Percentiles rank a stretch among this genome's conserved stretches.
Conservation (phyloP, 1,140 invertebrate species). For the Tachypleus tridentatus region DNA sequence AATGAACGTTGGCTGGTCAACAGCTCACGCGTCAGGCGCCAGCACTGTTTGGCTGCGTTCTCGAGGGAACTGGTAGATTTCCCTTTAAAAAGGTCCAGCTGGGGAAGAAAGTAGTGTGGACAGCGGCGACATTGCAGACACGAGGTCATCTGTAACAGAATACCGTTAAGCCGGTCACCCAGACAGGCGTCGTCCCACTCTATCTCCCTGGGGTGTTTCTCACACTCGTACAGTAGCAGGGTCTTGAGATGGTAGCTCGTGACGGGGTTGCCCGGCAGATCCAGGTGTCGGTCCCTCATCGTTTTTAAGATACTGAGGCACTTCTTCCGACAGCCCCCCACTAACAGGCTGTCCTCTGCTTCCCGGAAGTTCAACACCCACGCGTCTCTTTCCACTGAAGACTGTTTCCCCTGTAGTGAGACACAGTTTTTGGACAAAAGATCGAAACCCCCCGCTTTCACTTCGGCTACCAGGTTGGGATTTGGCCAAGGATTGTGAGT, state of each 20-base stretch:
- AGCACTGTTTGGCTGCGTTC: constrained; percentile 90
- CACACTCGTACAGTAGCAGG: constrained; percentile 88
- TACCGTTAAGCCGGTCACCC: constrained; percentile 90
- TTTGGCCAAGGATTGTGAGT: constrained; percentile 86
- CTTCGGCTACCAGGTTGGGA: constrained; percentile 85
- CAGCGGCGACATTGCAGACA: constrained; percentile 92
- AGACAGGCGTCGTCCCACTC: constrained; percentile 93
- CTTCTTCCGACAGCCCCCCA: constrained; percentile 68
- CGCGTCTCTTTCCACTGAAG: constrained; percentile 93
- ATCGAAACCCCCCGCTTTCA: constrained; percentile 95
- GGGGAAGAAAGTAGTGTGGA: constrained; percentile 89
- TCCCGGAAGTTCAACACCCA: constrained; percentile 92
- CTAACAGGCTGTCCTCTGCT: constrained; percentile 80
- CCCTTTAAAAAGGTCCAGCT: constrained; percentile 84
- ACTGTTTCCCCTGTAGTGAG: constrained; percentile 64
- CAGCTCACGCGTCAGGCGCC: constrained; percentile 85
- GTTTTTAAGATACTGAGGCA: constrained; percentile 90
- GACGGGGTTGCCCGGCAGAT: constrained; percentile 84
- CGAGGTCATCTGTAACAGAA: constrained; percentile 90
- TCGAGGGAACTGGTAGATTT: constrained; percentile 85
- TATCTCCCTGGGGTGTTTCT: constrained; percentile 87
- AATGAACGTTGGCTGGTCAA: constrained; percentile 84
- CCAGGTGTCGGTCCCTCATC: constrained; percentile 81
- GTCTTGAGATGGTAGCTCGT: constrained; percentile 93
- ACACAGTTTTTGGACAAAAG: constrained; percentile 84